phyloP scores from a whole-genome alignment of 2,113 vertebrate genomes.

The Lutjanus erythropterus region DNA sequence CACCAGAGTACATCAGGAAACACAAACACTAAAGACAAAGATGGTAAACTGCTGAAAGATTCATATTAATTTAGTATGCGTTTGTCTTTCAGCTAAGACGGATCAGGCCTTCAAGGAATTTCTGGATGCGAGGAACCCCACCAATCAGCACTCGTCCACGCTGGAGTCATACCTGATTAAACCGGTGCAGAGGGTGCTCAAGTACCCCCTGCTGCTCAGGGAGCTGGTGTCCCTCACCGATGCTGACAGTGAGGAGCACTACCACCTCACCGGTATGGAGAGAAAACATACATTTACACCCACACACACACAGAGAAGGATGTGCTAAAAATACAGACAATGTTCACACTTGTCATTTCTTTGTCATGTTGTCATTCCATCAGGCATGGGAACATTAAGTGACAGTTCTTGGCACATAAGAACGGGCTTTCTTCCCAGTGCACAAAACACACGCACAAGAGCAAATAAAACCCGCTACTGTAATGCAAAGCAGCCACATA shows the following conservation, averaged over 20 bases:
- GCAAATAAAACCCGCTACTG: conserved; percentile 21
- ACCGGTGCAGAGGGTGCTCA: conserved; percentile 97
- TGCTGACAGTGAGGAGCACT: conserved; percentile 95
- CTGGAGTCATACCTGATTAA: conserved; percentile 98
- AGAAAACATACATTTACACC: background rate
- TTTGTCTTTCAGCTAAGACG: conserved; percentile 88
- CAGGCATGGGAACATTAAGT: background rate
- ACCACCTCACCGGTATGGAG: conserved; percentile 92
- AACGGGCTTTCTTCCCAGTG: background rate
- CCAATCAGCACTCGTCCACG: conserved; percentile 97
- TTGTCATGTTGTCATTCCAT: background rate
- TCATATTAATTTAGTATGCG: conserved; percentile 15
- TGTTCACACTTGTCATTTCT: conserved; percentile 35
- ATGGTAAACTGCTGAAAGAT: background rate
- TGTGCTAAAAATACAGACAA: conserved; percentile 7
- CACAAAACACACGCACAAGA: background rate
- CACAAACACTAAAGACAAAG: background rate
- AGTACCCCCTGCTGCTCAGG: conserved; percentile 95
- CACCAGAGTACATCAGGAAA: background rate
- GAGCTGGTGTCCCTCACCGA: conserved; percentile 97
- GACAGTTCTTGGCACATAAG: background rate
- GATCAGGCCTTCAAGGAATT: conserved; percentile 95
- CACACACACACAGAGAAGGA: background rate
- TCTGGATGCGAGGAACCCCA: conserved; percentile 93
- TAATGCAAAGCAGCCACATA: background rate